Base-by-base conservation (phyloP, 2,797 vertebrate species). In the Molossus molossus region DNA sequence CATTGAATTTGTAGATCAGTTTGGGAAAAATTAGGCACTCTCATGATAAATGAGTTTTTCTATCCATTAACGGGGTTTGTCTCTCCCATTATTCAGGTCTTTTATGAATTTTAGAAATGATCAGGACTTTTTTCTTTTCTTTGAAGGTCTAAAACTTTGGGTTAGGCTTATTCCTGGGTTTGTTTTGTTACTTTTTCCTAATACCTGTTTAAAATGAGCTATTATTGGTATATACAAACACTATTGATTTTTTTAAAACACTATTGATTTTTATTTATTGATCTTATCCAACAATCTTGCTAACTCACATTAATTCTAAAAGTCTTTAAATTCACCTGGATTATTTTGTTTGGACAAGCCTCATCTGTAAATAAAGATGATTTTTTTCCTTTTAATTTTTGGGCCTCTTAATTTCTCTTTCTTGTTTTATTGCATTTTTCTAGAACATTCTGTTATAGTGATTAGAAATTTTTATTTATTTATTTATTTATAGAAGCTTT, bases 41-140 rank as follows among this genome's bases (percentile, higher is more conserved):
- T 83, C 33, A 79, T 57, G 48, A 58, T 80, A 55, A 33, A 67
- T 21, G 25, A 53, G 12, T 81, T 7, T 67, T 86, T 67, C 12
- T 45, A 21, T 82, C 50, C 53, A 69, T 75, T 81, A 90, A 69
- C 5, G 37, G 57, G 58, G 9, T 67, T 21, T 85, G 6, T 75
- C 50, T 87, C n/a, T 72, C 45, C 65, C 75, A 5, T 70, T 27
- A 69, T 45, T 67, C 67, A 57, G 6, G 20, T 23, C 33, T 65
- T 45, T 84, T 75, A 57, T 82, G 70, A 85, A 79, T 92, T 85
- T 94, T 45, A 92, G 57, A 88, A 73, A 65, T 69, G 15, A 73
- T 83, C 53, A 33, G 9, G 69, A 23, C 0, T 72, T 60, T 86
- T 79, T 76, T 33, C 0, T 72, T 60, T 50, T 88, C 80, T 77